A percentile compares a stretch with the other conserved stretches of the same genome.
These are phyloP conservation scores for Tachina lurida DNA, from an alignment of 2,888 invertebrate genomes.

Conservation along the genomic window DNA sequence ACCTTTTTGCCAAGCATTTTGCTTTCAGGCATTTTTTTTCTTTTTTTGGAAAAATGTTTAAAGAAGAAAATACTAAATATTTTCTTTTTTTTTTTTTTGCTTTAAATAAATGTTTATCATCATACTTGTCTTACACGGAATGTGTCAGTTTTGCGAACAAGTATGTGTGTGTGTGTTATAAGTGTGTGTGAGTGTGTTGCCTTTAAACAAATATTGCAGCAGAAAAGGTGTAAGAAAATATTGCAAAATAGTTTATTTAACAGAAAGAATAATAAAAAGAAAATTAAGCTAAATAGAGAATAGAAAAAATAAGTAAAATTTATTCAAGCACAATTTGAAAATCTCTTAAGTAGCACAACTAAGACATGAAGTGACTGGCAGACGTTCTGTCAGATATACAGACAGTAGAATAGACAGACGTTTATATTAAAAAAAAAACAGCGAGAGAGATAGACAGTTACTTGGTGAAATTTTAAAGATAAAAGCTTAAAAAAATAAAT, in stretches of 20 bases:
- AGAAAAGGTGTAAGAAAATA: slow-evolving; percentile 37
- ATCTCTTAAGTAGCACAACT: slow-evolving; percentile 66
- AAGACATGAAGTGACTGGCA: slow-evolving; percentile 58
- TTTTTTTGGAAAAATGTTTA: not conserved
- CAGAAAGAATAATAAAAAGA: slow-evolving; percentile 9
- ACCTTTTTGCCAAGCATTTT: slow-evolving; percentile 14
- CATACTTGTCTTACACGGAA: slow-evolving; percentile 37
- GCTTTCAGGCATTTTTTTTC: not conserved
- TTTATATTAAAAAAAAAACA: not conserved
- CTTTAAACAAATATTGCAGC: slow-evolving; percentile 8
- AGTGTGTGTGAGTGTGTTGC: not conserved
- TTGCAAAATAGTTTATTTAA: slow-evolving; percentile 54
- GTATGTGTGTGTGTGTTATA: not conserved
- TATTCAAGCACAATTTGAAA: slow-evolving; percentile 68
- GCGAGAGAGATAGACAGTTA: slow-evolving; percentile 6
- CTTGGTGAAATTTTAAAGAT: slow-evolving; percentile 37
- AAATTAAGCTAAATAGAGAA: slow-evolving; percentile 33
- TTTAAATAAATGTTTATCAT: slow-evolving; percentile 50
- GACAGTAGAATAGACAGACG: slow-evolving; percentile 24
- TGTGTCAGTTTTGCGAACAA: slow-evolving; percentile 59
- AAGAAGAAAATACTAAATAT: slow-evolving; percentile 31
- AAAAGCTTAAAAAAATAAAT: slow-evolving; percentile 31
- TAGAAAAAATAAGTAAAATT: slow-evolving; percentile 55
- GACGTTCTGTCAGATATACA: slow-evolving; percentile 35
- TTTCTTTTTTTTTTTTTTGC: no score